Conservation (phyloP, 1,140 invertebrate genomes). For the Microvelia longipes region DNA sequence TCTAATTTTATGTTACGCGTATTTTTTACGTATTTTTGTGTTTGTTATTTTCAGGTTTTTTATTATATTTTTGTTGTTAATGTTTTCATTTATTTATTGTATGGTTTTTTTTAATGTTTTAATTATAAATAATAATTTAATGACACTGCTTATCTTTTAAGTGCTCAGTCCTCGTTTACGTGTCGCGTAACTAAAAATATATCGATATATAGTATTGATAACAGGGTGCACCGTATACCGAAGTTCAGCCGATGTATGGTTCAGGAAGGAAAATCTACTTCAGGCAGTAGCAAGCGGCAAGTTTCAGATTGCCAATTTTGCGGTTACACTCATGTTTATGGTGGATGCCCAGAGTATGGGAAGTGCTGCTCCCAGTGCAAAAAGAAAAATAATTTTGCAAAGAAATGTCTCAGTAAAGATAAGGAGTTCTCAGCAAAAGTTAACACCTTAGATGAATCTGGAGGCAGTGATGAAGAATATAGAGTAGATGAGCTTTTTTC, state of each 20-base stretch:
- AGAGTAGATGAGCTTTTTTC: neutral
- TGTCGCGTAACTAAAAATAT: too few species aligned
- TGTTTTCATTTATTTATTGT: too few species aligned
- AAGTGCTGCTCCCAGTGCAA: slow-evolving; percentile 6
- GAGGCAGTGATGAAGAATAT: neutral
- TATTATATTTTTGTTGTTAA: too few species aligned
- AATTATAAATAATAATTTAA: too few species aligned
- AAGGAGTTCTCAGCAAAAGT: neutral
- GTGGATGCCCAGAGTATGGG: slow-evolving; percentile 2
- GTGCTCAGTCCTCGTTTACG: too few species aligned
- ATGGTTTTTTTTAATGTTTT: too few species aligned
- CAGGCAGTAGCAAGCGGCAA: neutral
- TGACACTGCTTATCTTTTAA: too few species aligned
- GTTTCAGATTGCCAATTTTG: slow-evolving; percentile 6
- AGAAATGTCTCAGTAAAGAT: neutral
- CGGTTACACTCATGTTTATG: slow-evolving; percentile 6
- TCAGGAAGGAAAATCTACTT: neutral
- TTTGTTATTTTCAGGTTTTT: too few species aligned
- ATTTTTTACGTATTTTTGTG: too few species aligned
- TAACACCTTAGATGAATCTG: neutral
- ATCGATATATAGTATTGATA: too few species aligned
- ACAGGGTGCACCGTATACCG: too few species aligned
- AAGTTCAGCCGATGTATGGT: neutral
- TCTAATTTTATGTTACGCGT: too few species aligned
- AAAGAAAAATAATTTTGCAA: slow-evolving; percentile 8